A percentile compares a stretch with the other conserved stretches of the same genome.
Conservation (phyloP, 1,140 invertebrate species). For the Drosophila azteca region DNA sequence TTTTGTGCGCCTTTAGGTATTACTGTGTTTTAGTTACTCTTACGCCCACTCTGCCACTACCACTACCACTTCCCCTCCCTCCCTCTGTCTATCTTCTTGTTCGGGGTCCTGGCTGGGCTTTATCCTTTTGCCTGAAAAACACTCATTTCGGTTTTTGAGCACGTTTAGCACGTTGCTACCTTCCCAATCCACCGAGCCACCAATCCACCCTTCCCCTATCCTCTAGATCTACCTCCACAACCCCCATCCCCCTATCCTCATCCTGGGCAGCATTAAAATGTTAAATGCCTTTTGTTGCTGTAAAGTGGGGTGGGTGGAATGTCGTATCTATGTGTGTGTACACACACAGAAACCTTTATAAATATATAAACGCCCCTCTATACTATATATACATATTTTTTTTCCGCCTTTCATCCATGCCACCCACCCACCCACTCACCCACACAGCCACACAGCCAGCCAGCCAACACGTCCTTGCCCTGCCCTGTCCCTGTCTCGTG, state of each 20-base stretch:
- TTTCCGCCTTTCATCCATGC: conserved; percentile 22
- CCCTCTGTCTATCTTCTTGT: background rate
- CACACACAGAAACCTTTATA: conserved; percentile 32
- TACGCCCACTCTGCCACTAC: too few species aligned
- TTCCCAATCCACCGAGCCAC: background rate
- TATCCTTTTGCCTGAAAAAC: conserved; percentile 68
- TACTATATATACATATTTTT: conserved; percentile 17
- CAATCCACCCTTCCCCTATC: too few species aligned
- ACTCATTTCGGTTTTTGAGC: conserved; percentile 82
- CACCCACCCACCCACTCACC: conserved; percentile 6
- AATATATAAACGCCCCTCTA: conserved; percentile 16
- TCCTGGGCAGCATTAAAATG: conserved; percentile 68
- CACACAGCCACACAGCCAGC: conserved; percentile 27
- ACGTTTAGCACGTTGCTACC: conserved; percentile 77
- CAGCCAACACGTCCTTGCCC: conserved; percentile 63
- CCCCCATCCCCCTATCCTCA: background rate
- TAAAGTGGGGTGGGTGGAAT: conserved; percentile 30
- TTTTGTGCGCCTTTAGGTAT: conserved; percentile 36
- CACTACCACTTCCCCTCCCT: too few species aligned
- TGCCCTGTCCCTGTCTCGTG: conserved; percentile 67
- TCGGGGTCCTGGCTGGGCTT: conserved; percentile 25
- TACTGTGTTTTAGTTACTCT: conserved; percentile 33
- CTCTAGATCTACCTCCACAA: background rate
- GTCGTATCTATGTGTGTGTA: conserved; percentile 13
- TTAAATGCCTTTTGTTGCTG: conserved; percentile 72